Conservation (phyloP, 2,797 vertebrate genomes). For the Danionella dracula region DNA sequence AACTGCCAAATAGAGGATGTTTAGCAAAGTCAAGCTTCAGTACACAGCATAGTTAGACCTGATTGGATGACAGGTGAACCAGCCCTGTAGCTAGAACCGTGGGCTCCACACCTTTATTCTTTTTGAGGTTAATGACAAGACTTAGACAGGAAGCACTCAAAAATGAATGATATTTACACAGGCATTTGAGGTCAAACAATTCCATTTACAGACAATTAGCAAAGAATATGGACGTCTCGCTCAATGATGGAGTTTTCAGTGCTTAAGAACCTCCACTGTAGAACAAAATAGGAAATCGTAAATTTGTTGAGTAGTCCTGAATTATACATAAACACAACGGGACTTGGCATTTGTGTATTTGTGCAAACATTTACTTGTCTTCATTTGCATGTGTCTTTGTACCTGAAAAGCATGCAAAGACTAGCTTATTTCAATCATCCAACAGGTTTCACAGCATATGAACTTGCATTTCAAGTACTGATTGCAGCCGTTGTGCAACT, state of each 20-base stretch:
- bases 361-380: neutral
- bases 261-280: neutral
- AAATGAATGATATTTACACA: slow-evolving; percentile 4
- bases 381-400: neutral
- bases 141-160: slow-evolving; percentile 10
- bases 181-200: slow-evolving; percentile 4
- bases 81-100: slow-evolving; percentile 3
- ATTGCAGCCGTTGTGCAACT: slow-evolving; percentile 6
- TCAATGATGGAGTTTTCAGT: neutral
- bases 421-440: neutral
- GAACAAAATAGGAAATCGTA: neutral
- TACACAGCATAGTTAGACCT: slow-evolving; percentile 6
- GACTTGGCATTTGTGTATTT: slow-evolving; percentile 1
- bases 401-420: neutral
- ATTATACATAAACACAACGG: neutral
- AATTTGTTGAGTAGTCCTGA: neutral
- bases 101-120: slow-evolving; percentile 39
- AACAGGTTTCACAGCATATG: slow-evolving; percentile 21
- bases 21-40: slow-evolving; percentile 10
- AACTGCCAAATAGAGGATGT: slow-evolving; percentile 7
- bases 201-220: neutral
- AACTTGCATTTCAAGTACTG: slow-evolving; percentile 30
- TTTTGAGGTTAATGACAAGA: slow-evolving; percentile 21
- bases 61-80: slow-evolving; percentile 20
- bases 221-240: neutral